Base-by-base conservation (phyloP, 1,140 invertebrate species). In the Drosophila pruinosa region DNA sequence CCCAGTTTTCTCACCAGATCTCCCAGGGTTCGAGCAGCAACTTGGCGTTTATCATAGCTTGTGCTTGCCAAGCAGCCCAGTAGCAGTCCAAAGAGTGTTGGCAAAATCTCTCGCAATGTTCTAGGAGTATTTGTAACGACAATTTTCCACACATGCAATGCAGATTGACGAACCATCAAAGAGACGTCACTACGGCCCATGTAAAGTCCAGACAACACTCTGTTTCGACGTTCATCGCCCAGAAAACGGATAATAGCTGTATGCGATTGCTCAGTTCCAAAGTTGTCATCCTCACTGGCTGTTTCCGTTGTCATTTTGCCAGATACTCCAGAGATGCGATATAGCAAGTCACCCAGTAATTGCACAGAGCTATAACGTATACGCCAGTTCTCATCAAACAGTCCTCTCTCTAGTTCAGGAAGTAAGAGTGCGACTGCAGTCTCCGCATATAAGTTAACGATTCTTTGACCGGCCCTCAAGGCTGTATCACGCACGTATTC, bases 281-380 rank as follows among this genome's bases (percentile, higher is more conserved):
- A 99, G 91, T 99, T 99, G 90, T 99, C 99, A 92, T 99, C 99
- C 91, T 99, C 99, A 78, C 96, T 97, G 2, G 97, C 97, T 1
- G 98, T 99, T 92, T 99, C 98, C 0, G 99, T 99, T 10, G 97
- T 98, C 98, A 99, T 99, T 92, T 99, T 99, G 45, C 98, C 98
- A 52, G 97, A 97, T 0, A 99, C 98, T 59, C 98, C 98, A 26
- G 98, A 99, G 61, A 99, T 97, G 63, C 97, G 95, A 91, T 99
- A 99, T 8, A 99, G 92, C 36, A 99, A 92, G 92, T 99, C 99
- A 17, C 99, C 99, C 5, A 99, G 92, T 3, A 99, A 92, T 91
- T 99, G 98, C 7, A 99, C 97, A 0, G 98, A 99, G 76, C 98
- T 95, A 92, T 98, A 99, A 73, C 98, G 93, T 73, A 99, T 99